Percentiles rank a stretch among this genome's conserved stretches.
Conservation (phyloP, 1,140 invertebrate genomes). For the Drosophila miranda region DNA sequence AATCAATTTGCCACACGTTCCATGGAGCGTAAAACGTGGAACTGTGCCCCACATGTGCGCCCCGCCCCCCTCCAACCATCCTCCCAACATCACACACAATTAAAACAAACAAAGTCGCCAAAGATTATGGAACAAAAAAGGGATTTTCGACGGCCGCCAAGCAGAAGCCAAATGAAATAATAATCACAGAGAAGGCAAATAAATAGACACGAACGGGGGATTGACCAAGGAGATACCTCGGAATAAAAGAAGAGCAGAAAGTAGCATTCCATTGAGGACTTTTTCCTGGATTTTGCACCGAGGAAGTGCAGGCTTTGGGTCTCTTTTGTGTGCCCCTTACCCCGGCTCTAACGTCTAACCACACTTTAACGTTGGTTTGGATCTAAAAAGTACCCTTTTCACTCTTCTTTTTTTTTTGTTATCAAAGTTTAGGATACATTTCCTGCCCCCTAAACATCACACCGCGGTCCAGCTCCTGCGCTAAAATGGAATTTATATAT, state of each 20-base stretch:
- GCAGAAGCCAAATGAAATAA: slow-evolving; percentile 48
- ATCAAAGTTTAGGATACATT: neutral
- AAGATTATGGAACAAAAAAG: slow-evolving; percentile 43
- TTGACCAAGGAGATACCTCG: neutral
- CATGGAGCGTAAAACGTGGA: slow-evolving; percentile 27
- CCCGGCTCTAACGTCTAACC: no score
- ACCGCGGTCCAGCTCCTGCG: no score
- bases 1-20: slow-evolving; percentile 65
- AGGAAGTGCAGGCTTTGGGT: no score
- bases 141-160: neutral
- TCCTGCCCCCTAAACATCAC: neutral
- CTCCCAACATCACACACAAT: slow-evolving; percentile 17
- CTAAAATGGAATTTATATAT: slow-evolving; percentile 44
- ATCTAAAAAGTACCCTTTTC: no score
- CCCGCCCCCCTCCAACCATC: no score
- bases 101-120: slow-evolving; percentile 53
- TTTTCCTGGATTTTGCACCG: no score
- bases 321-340: no score
- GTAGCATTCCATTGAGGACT: no score
- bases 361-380: no score
- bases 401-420: neutral
- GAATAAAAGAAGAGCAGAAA: no score
- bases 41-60: slow-evolving; percentile 35
- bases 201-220: slow-evolving; percentile 26
- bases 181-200: slow-evolving; percentile 51